Conservation (phyloP, 1,140 invertebrate genomes). For the Achatina immaculata region DNA sequence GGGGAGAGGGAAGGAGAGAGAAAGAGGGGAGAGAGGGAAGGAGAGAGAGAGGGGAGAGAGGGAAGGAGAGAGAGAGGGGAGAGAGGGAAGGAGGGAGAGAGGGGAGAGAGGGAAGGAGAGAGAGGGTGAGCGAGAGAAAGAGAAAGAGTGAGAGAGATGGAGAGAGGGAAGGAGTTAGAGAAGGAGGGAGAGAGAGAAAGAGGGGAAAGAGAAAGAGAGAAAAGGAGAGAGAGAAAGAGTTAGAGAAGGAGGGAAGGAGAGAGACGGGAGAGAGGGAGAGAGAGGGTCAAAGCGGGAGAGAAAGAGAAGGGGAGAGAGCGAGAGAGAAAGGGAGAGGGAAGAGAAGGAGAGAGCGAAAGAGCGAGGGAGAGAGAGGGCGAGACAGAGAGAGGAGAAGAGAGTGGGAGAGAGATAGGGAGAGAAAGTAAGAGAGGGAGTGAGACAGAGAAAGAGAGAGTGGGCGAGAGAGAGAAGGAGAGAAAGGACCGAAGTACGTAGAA, state of each 20-base stretch:
- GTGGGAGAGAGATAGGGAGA: too few species aligned
- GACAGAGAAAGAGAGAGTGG: too few species aligned
- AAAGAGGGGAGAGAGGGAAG: constrained; percentile 17
- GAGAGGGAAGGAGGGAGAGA: neutral
- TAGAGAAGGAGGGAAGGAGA: too few species aligned
- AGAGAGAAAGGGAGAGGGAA: neutral
- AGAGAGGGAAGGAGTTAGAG: neutral
- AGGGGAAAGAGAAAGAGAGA: constrained; percentile 16
- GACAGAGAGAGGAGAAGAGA: too few species aligned
- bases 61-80: constrained; percentile 9
- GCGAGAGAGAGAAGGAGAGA: too few species aligned
- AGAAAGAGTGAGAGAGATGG: neutral
- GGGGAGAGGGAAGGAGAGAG: neutral
- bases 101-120: neutral
- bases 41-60: constrained; percentile 7
- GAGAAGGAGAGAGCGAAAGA: neutral
- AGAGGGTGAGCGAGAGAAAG: too few species aligned
- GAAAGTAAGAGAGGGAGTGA: too few species aligned
- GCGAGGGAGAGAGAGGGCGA: neutral
- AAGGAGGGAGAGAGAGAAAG: neutral
- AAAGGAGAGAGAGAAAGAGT: neutral
- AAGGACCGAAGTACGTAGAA: too few species aligned
- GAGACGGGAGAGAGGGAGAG: too few species aligned
- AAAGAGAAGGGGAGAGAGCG: too few species aligned
- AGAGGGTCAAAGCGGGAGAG: too few species aligned